Base-by-base conservation (phyloP, 92 coral and sea anemone species). In the Blastomussa wellsi region DNA sequence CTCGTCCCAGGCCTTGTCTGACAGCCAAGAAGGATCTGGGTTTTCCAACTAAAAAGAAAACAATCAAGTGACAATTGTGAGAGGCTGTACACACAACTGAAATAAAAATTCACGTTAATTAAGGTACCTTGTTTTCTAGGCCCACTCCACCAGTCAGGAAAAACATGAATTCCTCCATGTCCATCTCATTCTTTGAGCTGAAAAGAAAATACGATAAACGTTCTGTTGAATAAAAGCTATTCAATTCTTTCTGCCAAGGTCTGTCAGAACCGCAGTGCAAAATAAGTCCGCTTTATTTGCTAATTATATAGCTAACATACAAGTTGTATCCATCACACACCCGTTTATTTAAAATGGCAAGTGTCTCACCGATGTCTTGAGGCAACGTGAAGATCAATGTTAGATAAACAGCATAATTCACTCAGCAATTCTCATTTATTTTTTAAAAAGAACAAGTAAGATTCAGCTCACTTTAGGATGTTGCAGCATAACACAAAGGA, bases 1-100 rank as follows among this genome's bases (percentile, higher is more conserved):
- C 77, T 97, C 99, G 81, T 97, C 99, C 99, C 99, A 97, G 5
- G 99, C 95, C 74, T 94, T 92, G 79, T 97, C 99, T 71, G 99
- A 91, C 79, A 97, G 80, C 99, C 99, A 97, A 19, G 99, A 97
- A 15, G 99, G 91, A 72, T 97, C 99, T 47, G 99, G 99, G 84
- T 97, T 97, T 75, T 91, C 93, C 67, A 97, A 79, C 99, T 95
- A 77, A 72, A 37, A 7, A 48, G 24, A 49, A 79, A 7, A 55
- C 12, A 62, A 26, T 11, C 22, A 26, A 26, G 16, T 26, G 15
- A 8, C 35, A 62, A 60, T 0, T 60, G 0, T 24, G 28, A 57
- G 8, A 26, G 8, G 68, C 2, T 24, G 11, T 29, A 22, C 28
- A 29, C 68, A 62, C 33, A 26, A 26, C 33, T 17, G 35, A 26